phyloP scores from a whole-genome alignment of 2,888 invertebrate genomes.

The Calliphora vomitoria region DNA sequence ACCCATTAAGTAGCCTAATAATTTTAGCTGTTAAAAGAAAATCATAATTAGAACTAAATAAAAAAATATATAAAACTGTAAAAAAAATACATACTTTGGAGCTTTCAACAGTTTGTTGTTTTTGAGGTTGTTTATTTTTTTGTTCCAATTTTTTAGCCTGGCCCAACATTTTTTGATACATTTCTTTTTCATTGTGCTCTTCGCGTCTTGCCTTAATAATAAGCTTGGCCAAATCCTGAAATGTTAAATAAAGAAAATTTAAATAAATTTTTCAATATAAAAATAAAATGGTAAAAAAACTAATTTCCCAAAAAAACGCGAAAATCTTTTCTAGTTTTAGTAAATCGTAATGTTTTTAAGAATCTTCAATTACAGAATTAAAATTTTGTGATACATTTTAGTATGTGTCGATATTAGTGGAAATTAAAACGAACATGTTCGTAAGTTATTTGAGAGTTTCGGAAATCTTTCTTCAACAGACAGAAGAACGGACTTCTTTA shows the following conservation, averaged over 20 bases:
- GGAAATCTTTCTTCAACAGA: no score
- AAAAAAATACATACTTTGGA: conserved; percentile 79
- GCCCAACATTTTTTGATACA: conserved; percentile 89
- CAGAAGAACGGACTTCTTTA: no score
- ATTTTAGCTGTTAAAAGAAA: conserved; percentile 80
- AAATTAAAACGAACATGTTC: no score
- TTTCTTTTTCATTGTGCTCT: conserved; percentile 87
- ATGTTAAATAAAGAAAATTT: neutral
- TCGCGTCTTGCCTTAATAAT: conserved; percentile 86
- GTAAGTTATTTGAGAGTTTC: no score
- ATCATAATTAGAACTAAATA: conserved; percentile 4
- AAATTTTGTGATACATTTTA: no score
- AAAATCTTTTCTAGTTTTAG: no score
- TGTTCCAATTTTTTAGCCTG: conserved; percentile 85
- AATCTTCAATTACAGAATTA: no score
- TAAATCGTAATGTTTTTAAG: no score
- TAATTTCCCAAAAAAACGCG: no score
- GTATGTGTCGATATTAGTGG: no score
- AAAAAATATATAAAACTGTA: no score
- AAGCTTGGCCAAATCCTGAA: conserved; percentile 86
- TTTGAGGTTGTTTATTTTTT: conserved; percentile 80
- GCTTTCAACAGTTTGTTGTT: conserved; percentile 81
- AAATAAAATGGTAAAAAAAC: no score
- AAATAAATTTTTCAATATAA: neutral
- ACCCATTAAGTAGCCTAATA: conserved; percentile 86